Base-by-base conservation (phyloP, 1,140 invertebrate species). In the Drosophila nikananu region DNA sequence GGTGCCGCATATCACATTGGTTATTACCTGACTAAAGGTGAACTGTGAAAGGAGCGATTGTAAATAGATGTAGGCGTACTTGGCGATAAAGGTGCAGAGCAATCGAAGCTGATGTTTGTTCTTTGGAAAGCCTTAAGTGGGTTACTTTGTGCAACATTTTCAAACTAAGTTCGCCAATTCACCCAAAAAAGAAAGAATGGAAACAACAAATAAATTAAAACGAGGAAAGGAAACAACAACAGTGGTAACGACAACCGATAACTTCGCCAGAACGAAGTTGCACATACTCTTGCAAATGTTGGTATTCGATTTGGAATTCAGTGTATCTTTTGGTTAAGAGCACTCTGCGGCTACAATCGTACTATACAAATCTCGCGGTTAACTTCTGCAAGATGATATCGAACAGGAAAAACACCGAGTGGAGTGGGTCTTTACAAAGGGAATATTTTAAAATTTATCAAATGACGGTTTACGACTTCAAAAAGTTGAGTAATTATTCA, bases 61-160 rank as follows among this genome's bases (percentile, higher is more conserved):
- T 94, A 94, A 62, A 94, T 78, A 89, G 94, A 94, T 64, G 94
- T 91, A 57, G 94, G 94, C 65, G 94, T 94, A 83, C 94, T 93
- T 59, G 94, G 94, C 82, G 93, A 94, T 79, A 94, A 93, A 57
- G 94, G 93, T 77, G 94, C 94, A 55, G 93, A 92, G 91, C 92
- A 92, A 92, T 93, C 92, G 92, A 92, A 93, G 90, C 91, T 93
- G 83, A 93, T 91, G 86, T 92, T 93, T 89, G 84, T 84, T 92
- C 92, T 92, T 93, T 93, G 92, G 83, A 93, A 92, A 82, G 86
- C 89, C 90, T 93, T 93, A 89, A 93, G 86, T 91, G 92, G 92
- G 89, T 92, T 92, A 92, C 91, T 93, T 92, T 92, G 92, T 89
- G 89, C 92, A 93, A 92, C 86, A 91, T 91, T 93, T 80, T 93